These are phyloP conservation scores for Lochmaea capreae DNA, from an alignment of 2,888 invertebrate species.

Conservation along the genomic window DNA sequence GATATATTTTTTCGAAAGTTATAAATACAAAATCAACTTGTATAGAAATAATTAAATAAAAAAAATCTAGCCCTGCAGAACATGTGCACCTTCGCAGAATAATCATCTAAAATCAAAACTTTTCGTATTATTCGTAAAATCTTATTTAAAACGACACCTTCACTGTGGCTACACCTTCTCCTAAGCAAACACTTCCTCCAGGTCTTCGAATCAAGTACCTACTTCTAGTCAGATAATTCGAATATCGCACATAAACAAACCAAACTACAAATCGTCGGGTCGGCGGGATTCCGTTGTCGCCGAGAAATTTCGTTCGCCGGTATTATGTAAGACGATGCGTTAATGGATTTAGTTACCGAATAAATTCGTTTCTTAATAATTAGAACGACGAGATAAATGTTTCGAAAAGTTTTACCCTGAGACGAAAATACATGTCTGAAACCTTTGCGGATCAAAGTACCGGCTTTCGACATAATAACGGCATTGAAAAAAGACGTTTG, in stretches of 20 bases:
- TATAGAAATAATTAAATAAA: no score
- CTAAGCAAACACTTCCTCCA: conserved; percentile 15
- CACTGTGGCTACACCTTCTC: conserved; percentile 12
- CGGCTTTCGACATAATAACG: conserved; percentile 19
- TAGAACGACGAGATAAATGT: not conserved
- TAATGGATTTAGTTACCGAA: not conserved
- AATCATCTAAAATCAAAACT: no score
- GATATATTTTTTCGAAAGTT: no score
- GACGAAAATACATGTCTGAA: not conserved
- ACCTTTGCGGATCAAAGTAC: not conserved
- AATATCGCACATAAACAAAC: conserved; percentile 11
- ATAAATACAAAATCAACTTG: no score
- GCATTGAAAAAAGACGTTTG: conserved; percentile 24
- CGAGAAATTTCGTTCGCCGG: conserved; percentile 1
- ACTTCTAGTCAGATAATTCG: not conserved
- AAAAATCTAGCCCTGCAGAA: not conserved
- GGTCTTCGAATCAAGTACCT: conserved; percentile 13
- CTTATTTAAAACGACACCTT: conserved; percentile 7
- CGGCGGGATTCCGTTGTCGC: not conserved
- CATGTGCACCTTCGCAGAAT: conserved; percentile 15
- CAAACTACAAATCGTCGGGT: not conserved
- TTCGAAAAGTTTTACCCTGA: not conserved
- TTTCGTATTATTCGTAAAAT: not conserved
- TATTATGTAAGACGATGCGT: conserved; percentile 8
- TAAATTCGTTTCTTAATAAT: not conserved